phyloP scores from a whole-genome alignment of 2,888 invertebrate genomes.

The Eupithecia exiguata region DNA sequence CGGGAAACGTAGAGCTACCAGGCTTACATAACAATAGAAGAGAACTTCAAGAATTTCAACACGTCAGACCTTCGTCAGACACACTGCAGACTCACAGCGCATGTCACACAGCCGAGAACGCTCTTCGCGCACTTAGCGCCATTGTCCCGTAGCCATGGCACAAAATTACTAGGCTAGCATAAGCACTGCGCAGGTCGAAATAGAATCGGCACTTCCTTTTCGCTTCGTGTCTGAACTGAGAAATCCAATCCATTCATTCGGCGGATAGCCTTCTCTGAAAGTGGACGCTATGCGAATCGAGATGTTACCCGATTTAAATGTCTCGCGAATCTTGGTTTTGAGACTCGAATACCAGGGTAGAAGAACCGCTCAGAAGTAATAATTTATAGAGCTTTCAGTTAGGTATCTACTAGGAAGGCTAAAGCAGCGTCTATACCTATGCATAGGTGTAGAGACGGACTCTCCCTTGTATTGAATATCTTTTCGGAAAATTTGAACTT shows the following conservation, averaged over 20 bases:
- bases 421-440: conserved; percentile 1
- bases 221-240: background rate
- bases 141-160: conserved; percentile 36
- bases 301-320: conserved; percentile 49
- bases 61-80: conserved; percentile 12
- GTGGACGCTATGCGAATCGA: conserved; percentile 54
- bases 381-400: conserved; percentile 8
- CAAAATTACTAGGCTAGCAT: conserved; percentile 41
- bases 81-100: conserved; percentile 24
- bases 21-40: conserved; percentile 55
- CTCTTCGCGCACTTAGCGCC: conserved; percentile 34
- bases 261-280: conserved; percentile 53
- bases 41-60: conserved; percentile 47
- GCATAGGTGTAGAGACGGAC: background rate
- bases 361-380: conserved; percentile 50
- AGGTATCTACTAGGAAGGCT: background rate
- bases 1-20: conserved; percentile 64
- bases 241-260: conserved; percentile 45
- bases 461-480: background rate
- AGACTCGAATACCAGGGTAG: conserved; percentile 59
- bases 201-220: conserved; percentile 21
- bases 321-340: conserved; percentile 54
- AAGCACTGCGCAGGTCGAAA: conserved; percentile 32
- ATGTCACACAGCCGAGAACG: conserved; percentile 38
- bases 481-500: background rate